Evolutionary conservation across 2,113 vertebrate genomes (phyloP), one percentile per base, ranked within the genome.

Genomic region (Morone chrysops): DNA sequence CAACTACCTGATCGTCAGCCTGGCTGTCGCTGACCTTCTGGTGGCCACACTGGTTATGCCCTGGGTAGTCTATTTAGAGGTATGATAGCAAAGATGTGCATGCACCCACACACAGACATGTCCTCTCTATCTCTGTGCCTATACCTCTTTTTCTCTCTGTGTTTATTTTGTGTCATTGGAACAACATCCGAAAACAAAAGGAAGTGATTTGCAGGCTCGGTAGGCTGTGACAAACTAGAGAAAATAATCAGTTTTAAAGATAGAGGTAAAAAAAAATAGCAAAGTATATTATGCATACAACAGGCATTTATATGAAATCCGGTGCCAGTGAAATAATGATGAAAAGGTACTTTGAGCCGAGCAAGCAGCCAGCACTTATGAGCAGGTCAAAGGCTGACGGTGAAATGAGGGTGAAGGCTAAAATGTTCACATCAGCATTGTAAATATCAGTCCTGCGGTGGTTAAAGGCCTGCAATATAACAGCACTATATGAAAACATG

Each of bases 1-100:
- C 87, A 99, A 99, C 94, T 99, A 99, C 96, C 93, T 99, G 95
- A 99, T 99, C 0, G 98, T 99, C 89, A 99, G 98, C 91, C 91
- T 99, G 59, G 98, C 98, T 0, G 98, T 99, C 41, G 98, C 98
- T 0, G 98, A 99, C 90, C 97, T 99, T 59, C 95, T 99, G 20
- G 95, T 99, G 72, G 98, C 98, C 82, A 98, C 96, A 0, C 94
- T 99, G 71, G 98, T 99, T 71, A 99, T 99, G 98, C 98, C 98
- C 22, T 99, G 98, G 98, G 97, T 96, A 4, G 97, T 99, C 65
- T 99, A 99, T 67, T 87, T 98, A 90, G 97, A 99, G 97, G 97
- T 99, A 96, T 69, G 94, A 59, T 10, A 75, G 12, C 7, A 47
- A 25, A 38, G 16, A 38, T n/a, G 10, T 2, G 48, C 56, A 47